These are phyloP conservation scores for Anoplophora glabripennis DNA, from an alignment of 1,140 invertebrate genomes.

Conservation along the genomic window DNA sequence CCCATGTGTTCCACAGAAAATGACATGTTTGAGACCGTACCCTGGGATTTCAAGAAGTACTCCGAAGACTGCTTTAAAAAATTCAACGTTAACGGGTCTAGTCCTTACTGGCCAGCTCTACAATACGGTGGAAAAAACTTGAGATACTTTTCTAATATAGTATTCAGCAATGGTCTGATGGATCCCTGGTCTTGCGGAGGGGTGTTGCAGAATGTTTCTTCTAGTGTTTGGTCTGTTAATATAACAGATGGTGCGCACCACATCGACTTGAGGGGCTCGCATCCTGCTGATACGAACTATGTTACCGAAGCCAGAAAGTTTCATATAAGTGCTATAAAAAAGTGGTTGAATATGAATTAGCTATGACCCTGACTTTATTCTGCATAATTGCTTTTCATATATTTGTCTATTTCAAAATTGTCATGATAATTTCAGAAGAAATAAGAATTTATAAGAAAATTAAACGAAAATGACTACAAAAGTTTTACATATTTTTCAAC, in stretches of 20 bases:
- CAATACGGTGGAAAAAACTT: conserved; percentile 81
- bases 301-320: conserved; percentile 67
- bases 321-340: conserved; percentile 64
- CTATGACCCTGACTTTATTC: too few species aligned
- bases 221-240: conserved; percentile 68
- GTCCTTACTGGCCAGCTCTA: conserved; percentile 62
- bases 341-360: conserved; percentile 60
- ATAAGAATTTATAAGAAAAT: too few species aligned
- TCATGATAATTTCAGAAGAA: too few species aligned
- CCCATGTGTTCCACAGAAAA: conserved; percentile 79
- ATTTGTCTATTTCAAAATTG: too few species aligned
- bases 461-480: too few species aligned
- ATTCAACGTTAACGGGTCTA: conserved; percentile 64
- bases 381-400: too few species aligned
- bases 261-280: conserved; percentile 76
- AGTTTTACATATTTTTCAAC: too few species aligned
- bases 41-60: conserved; percentile 74
- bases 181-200: conserved; percentile 95
- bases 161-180: conserved; percentile 87
- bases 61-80: conserved; percentile 63
- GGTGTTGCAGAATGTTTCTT: conserved; percentile 68
- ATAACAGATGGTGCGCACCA: conserved; percentile 92
- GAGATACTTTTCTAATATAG: conserved; percentile 72
- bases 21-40: conserved; percentile 78
- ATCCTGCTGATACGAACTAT: conserved; percentile 68